Conservation (phyloP, 1,140 invertebrate species). For the Tachypleus tridentatus region DNA sequence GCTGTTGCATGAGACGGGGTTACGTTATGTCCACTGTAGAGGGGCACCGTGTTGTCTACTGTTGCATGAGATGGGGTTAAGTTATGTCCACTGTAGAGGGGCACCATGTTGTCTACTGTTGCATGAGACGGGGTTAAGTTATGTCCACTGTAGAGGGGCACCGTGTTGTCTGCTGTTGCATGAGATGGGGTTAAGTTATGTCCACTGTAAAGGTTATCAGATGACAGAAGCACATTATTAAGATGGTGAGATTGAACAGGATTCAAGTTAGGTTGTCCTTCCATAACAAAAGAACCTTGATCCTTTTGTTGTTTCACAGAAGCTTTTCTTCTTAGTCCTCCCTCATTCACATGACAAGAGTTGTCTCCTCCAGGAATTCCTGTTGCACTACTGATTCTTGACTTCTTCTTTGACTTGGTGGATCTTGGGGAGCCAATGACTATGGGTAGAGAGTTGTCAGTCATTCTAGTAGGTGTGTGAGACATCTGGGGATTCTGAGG, state of each 20-base stretch:
- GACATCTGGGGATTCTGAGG: constrained; percentile 57
- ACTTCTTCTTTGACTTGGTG: constrained; percentile 57
- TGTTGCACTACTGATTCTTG: constrained; percentile 34
- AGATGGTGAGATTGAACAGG: too few species aligned
- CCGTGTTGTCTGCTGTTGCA: constrained; percentile 6
- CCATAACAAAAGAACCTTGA: background rate
- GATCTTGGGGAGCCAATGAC: constrained; percentile 40
- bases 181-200: constrained; percentile 8
- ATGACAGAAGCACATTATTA: constrained; percentile 1
- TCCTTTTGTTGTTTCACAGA: constrained; percentile 12
- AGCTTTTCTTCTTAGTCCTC: constrained; percentile 5
- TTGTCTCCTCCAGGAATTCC: constrained; percentile 17
- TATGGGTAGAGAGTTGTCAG: constrained; percentile 60
- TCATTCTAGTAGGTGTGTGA: constrained; percentile 39
- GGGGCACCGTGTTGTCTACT: constrained; percentile 11
- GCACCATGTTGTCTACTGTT: constrained; percentile 5
- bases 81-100: constrained; percentile 7
- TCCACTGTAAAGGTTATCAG: constrained; percentile 3
- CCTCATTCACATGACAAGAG: too few species aligned
- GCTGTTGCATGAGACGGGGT: constrained; percentile 4
- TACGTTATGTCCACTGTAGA: constrained; percentile 10
- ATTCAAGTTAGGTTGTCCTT: constrained; percentile 7
- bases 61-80: constrained; percentile 8
- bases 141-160: constrained; percentile 5
- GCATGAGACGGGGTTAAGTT: constrained; percentile 5